A percentile compares a stretch with the other conserved stretches of the same genome.
Conservation (phyloP, 2,797 vertebrate genomes). For the Crypturellus tataupa region DNA sequence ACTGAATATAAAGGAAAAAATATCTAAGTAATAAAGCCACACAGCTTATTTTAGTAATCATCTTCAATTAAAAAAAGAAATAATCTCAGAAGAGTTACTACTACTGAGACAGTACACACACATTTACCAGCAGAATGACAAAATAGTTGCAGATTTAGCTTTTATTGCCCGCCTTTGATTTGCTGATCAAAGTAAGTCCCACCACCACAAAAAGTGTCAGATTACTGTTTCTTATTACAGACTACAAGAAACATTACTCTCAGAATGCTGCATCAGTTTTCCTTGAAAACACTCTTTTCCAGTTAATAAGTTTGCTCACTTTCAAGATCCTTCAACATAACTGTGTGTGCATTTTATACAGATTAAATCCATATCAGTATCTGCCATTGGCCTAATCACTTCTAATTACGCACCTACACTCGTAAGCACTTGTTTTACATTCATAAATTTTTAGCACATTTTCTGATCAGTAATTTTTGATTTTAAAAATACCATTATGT, state of each 20-base stretch:
- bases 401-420: neutral
- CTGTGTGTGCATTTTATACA: neutral
- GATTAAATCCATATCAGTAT: neutral
- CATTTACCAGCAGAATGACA: neutral
- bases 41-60: slow-evolving; percentile 40
- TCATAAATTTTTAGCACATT: no score
- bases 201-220: neutral
- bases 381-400: neutral
- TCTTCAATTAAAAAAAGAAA: slow-evolving; percentile 22
- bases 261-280: neutral
- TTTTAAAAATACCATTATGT: neutral
- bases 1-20: slow-evolving; percentile 8
- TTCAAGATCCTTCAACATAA: neutral
- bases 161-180: slow-evolving; percentile 2
- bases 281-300: neutral
- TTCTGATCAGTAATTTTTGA: no score
- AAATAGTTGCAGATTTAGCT: neutral
- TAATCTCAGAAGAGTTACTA: neutral
- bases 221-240: neutral
- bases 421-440: neutral
- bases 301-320: neutral
- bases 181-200: neutral
- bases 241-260: neutral
- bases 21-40: slow-evolving; percentile 25
- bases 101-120: neutral